Conservation (phyloP, 1,140 invertebrate species). For the Polypedilum pembai region DNA sequence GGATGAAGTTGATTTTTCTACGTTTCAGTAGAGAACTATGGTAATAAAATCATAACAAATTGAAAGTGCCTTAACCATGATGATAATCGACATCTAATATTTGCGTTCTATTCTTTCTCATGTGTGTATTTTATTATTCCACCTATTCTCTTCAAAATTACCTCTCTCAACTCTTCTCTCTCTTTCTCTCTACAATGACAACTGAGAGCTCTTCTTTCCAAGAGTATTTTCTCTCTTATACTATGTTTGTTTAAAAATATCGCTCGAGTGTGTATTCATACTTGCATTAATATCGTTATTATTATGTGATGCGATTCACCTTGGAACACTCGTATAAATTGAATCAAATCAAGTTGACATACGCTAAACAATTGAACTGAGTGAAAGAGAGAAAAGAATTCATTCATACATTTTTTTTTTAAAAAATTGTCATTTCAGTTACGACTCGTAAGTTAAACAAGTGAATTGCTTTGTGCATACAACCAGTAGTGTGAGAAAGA, state of each 20-base stretch:
- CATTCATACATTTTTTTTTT: background rate
- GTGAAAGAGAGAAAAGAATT: background rate
- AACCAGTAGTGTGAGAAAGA: background rate
- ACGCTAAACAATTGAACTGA: constrained; percentile 22
- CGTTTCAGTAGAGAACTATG: background rate
- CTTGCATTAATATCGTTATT: too few species aligned
- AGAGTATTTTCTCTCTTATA: too few species aligned
- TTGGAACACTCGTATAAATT: background rate
- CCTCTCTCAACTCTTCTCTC: too few species aligned
- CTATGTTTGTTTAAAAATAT: too few species aligned
- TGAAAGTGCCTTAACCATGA: constrained; percentile 2
- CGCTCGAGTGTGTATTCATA: too few species aligned
- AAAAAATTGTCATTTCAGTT: background rate
- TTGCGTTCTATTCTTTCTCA: background rate
- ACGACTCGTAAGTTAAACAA: background rate
- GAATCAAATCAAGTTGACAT: constrained; percentile 22
- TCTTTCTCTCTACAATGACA: too few species aligned
- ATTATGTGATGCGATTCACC: background rate
- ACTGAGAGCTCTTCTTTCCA: too few species aligned
- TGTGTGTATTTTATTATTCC: too few species aligned
- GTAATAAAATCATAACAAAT: background rate
- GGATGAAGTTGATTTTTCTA: background rate
- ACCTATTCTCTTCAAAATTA: too few species aligned
- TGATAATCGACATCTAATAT: background rate
- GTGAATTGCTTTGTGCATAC: background rate